Evolutionary conservation across 2,797 vertebrate genomes (phyloP).

Genomic region (Channa striata): DNA sequence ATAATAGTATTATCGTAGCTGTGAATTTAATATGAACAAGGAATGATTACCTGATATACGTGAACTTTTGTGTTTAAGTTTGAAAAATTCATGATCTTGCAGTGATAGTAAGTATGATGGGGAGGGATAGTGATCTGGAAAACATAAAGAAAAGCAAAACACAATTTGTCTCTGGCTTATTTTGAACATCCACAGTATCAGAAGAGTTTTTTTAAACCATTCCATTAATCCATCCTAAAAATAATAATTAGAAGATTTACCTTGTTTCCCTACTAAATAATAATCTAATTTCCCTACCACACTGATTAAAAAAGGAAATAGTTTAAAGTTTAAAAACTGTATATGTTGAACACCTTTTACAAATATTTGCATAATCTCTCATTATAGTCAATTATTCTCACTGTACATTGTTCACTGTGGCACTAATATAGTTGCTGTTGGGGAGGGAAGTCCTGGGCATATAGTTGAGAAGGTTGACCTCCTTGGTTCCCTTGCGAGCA

Average conservation of each 20-base stretch:
- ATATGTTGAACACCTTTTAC: no score
- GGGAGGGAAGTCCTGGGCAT: conserved; percentile 23
- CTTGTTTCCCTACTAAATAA: no score
- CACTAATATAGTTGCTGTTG: conserved; percentile 61
- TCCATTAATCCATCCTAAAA: neutral
- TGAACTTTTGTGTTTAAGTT: conserved; percentile 81
- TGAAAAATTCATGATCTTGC: conserved; percentile 82
- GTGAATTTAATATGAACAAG: neutral
- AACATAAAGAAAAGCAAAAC: conserved; percentile 1
- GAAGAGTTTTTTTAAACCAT: neutral
- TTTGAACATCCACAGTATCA: neutral
- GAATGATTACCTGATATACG: conserved; percentile 81
- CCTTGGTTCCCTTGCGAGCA: conserved; percentile 76
- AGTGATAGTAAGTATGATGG: conserved; percentile 84
- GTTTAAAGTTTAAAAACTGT: neutral
- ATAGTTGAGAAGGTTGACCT: conserved; percentile 84
- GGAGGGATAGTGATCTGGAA: conserved; percentile 82
- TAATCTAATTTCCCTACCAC: no score
- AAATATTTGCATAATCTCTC: no score
- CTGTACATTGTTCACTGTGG: conserved; percentile 78
- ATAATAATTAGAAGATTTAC: no score
- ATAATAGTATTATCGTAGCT: neutral
- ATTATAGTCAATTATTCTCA: conserved; percentile 46
- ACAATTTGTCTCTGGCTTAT: no score
- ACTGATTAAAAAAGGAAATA: no score